Percentiles rank a stretch among this genome's conserved stretches.
Conservation (phyloP, 2,797 vertebrate genomes). For the Alfaro cultratus region DNA sequence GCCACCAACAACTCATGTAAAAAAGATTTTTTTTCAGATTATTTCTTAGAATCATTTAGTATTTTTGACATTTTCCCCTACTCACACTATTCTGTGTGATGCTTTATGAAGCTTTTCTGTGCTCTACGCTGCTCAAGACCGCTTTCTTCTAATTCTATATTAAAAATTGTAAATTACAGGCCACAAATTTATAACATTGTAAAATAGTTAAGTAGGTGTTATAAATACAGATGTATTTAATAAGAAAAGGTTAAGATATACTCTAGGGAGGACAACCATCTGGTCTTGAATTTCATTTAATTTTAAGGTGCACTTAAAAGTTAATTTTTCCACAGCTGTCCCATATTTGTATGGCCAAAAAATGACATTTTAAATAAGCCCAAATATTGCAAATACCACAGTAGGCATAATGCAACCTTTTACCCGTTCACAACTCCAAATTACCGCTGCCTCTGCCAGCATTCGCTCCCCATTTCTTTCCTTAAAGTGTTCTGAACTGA, state of each 20-base stretch:
- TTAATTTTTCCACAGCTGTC: slow-evolving; percentile 49
- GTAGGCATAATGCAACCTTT: slow-evolving; percentile 40
- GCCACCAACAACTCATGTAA: neutral
- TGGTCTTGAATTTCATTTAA: slow-evolving; percentile 63
- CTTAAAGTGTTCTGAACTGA: slow-evolving; percentile 22
- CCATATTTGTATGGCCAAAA: slow-evolving; percentile 29
- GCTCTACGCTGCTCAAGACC: neutral
- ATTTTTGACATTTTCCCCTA: neutral
- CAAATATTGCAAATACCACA: slow-evolving; percentile 35
- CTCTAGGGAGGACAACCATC: slow-evolving; percentile 50
- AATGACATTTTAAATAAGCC: slow-evolving; percentile 50
- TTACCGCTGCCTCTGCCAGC: slow-evolving; percentile 31
- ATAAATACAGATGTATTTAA: slow-evolving; percentile 46
- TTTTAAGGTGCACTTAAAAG: slow-evolving; percentile 29
- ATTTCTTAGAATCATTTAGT: neutral
- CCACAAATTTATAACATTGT: slow-evolving; percentile 40
- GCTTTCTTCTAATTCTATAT: slow-evolving; percentile 33
- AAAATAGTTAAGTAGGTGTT: slow-evolving; percentile 54
- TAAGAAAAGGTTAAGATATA: slow-evolving; percentile 51
- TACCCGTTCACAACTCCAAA: slow-evolving; percentile 42
- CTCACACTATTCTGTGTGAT: neutral
- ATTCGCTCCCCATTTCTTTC: slow-evolving; percentile 51
- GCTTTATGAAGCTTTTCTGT: neutral
- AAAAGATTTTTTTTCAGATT: neutral
- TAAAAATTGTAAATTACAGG: slow-evolving; percentile 38